A percentile compares a stretch with the other conserved stretches of the same genome.
Evolutionary conservation across 2,113 vertebrate genomes (phyloP).

Genomic region (Opisthocomus hoazin): DNA sequence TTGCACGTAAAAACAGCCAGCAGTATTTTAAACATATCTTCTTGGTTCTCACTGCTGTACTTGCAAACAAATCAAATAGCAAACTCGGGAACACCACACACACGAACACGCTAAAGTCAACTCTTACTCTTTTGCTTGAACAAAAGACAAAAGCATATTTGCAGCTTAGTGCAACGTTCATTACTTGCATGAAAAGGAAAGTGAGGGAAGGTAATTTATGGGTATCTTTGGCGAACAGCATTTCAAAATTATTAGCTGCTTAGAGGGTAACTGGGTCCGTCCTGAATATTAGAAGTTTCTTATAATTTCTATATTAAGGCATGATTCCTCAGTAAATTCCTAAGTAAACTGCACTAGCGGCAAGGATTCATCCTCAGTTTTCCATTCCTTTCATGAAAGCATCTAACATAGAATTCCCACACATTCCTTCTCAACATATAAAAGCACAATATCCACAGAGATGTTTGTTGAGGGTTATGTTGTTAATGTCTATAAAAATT

Average conservation of each 20-base stretch:
- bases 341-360: neutral
- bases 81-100: neutral
- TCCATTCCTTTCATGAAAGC: neutral
- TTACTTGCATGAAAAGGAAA: neutral
- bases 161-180: neutral
- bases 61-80: neutral
- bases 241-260: neutral
- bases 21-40: neutral
- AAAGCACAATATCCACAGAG: neutral
- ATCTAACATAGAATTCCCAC: neutral
- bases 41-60: rapidly evolving
- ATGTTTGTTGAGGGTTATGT: constrained; percentile 9
- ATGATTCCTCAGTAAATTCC: neutral
- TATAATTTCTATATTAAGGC: neutral
- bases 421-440: neutral
- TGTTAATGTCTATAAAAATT: constrained; percentile 29
- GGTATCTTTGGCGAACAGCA: neutral
- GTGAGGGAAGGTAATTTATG: neutral
- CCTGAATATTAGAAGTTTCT: neutral
- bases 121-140: neutral
- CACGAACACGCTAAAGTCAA: neutral
- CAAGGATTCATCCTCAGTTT: neutral
- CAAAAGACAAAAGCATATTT: neutral
- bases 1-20: neutral
- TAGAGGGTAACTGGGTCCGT: neutral